These are phyloP conservation scores for Phylloscopus whistleri DNA, from an alignment of 2,113 vertebrate species.

Conservation along the genomic window DNA sequence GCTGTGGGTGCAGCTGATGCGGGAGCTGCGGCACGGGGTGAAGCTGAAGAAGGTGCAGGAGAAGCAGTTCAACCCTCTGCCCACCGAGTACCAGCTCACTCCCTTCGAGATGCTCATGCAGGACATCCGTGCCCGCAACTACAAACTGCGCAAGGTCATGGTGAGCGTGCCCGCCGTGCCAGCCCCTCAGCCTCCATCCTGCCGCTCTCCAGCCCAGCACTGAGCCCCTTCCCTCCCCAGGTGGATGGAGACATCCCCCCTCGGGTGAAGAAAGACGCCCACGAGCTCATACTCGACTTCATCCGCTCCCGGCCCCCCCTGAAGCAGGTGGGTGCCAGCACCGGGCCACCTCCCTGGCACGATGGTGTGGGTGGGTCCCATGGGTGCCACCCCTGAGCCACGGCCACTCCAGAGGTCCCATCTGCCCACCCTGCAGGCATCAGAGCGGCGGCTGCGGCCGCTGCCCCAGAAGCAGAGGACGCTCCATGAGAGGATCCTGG, in stretches of 20 bases:
- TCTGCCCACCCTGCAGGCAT: slow-evolving; percentile 67
- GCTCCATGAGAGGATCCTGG: slow-evolving; percentile 88
- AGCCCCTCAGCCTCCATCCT: not conserved
- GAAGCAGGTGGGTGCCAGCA: slow-evolving; percentile 78
- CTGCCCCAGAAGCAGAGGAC: slow-evolving; percentile 81
- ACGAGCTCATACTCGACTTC: slow-evolving; percentile 92
- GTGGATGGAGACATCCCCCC: slow-evolving; percentile 89
- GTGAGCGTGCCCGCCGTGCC: slow-evolving; percentile 50
- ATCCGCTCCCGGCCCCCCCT: slow-evolving; percentile 92
- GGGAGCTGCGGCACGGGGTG: slow-evolving; percentile 90
- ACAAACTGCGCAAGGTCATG: slow-evolving; percentile 95
- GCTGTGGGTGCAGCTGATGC: slow-evolving; percentile 96
- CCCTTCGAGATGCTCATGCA: slow-evolving; percentile 99
- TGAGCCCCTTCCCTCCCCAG: slow-evolving; percentile 55
- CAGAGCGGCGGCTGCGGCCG: slow-evolving; percentile 84
- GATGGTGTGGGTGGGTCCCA: not conserved
- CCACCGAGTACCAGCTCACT: slow-evolving; percentile 93
- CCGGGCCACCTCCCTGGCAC: rapidly evolving
- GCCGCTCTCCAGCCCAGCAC: not conserved
- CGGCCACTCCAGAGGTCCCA: rapidly evolving
- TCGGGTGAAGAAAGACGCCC: slow-evolving; percentile 88
- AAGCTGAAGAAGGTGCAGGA: slow-evolving; percentile 96
- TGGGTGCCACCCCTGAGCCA: not conserved
- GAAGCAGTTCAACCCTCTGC: slow-evolving; percentile 88
- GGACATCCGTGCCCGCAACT: slow-evolving; percentile 90